Evolutionary conservation across 1,140 invertebrate genomes (phyloP).

Genomic region (Panagrolaimus sp.): DNA sequence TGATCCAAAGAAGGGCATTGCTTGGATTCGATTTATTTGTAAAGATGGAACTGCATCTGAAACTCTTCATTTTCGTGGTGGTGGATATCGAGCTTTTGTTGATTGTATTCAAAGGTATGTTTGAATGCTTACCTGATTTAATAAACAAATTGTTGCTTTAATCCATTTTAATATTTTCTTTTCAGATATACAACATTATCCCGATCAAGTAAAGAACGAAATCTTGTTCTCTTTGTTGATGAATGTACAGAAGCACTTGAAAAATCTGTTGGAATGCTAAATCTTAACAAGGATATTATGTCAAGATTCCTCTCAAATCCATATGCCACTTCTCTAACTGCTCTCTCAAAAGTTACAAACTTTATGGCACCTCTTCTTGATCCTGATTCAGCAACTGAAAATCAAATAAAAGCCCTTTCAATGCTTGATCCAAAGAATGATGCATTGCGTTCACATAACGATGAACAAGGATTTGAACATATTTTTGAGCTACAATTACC

Average conservation of each 20-base stretch:
- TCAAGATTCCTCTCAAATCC: conserved; percentile 44
- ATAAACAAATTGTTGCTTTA: too few species aligned
- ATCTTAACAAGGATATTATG: conserved; percentile 43
- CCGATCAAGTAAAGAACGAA: conserved; percentile 41
- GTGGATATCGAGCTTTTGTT: conserved; percentile 44
- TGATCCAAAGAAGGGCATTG: conserved; percentile 28
- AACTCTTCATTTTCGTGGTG: conserved; percentile 38
- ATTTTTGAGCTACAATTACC: conserved; percentile 46
- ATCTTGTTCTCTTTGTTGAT: conserved; percentile 43
- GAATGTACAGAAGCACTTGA: conserved; percentile 43
- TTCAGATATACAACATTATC: conserved; percentile 30
- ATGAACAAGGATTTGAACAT: conserved; percentile 42
- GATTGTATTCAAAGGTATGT: conserved; percentile 31
- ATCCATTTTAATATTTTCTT: too few species aligned
- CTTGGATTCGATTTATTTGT: conserved; percentile 45
- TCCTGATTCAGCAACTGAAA: conserved; percentile 39
- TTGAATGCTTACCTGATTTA: too few species aligned
- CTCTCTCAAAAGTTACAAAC: conserved; percentile 35
- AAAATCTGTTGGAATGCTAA: conserved; percentile 47
- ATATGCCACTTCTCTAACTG: conserved; percentile 42
- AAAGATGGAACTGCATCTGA: conserved; percentile 43
- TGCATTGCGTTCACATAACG: conserved; percentile 41
- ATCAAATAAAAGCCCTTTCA: conserved; percentile 43
- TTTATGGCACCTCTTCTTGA: conserved; percentile 41
- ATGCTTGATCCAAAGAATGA: conserved; percentile 24